These are phyloP conservation scores for Botrylloides violaceus DNA, from an alignment of 23 tunicate species.

Conservation along the genomic window DNA sequence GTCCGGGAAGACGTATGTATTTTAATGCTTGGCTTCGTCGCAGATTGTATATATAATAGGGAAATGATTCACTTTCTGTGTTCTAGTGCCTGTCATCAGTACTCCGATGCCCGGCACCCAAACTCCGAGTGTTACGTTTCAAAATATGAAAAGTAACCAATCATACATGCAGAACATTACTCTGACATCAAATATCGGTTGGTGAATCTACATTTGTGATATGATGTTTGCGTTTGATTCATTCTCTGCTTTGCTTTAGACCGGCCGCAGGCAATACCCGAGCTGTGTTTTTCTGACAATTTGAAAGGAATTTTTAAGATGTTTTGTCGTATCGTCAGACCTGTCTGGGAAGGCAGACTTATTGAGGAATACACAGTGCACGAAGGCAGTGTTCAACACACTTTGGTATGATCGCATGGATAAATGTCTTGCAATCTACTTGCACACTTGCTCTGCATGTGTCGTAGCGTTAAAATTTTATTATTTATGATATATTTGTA, in stretches of 20 bases:
- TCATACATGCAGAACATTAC: background rate
- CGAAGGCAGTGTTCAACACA: slow-evolving; percentile 41
- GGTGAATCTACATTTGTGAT: background rate
- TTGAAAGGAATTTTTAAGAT: slow-evolving; percentile 76
- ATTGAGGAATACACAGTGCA: slow-evolving; percentile 59
- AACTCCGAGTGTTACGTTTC: slow-evolving; percentile 27
- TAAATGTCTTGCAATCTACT: too few relatives aligned
- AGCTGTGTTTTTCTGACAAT: slow-evolving; percentile 51
- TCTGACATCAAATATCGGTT: background rate
- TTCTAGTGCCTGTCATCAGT: slow-evolving; percentile 73
- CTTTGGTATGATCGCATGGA: slow-evolving; percentile 55
- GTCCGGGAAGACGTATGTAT: slow-evolving; percentile 63
- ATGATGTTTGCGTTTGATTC: too few relatives aligned
- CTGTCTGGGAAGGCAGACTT: slow-evolving; percentile 84
- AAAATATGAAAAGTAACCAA: slow-evolving; percentile 7
- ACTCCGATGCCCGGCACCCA: slow-evolving; percentile 79
- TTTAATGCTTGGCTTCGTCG: background rate
- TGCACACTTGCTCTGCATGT: too few relatives aligned
- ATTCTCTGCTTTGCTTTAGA: too few relatives aligned
- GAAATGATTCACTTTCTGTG: background rate
- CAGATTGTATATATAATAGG: background rate
- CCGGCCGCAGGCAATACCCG: background rate
- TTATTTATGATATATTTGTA: background rate
- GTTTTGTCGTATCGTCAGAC: slow-evolving; percentile 76
- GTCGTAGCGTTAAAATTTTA: too few relatives aligned